Percentiles rank a stretch among this genome's conserved stretches.
phyloP scores from a whole-genome alignment of 2,113 vertebrate species.

The Thamnophis sirtalis region DNA sequence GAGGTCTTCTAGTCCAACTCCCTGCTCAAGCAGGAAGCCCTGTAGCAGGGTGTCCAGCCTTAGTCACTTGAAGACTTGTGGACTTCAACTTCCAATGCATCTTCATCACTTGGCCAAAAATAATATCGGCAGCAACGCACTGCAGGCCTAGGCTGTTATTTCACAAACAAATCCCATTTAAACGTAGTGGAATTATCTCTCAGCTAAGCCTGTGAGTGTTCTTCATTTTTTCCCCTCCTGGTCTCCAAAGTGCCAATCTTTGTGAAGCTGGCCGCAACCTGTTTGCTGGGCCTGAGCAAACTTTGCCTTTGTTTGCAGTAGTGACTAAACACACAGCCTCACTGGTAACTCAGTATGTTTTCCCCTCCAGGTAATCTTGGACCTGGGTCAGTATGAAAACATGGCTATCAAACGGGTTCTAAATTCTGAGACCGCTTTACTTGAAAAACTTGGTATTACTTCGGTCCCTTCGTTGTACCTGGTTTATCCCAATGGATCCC shows the following conservation, averaged over 20 bases:
- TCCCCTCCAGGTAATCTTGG: conserved; percentile 80
- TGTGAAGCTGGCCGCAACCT: background rate
- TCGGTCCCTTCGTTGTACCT: conserved; percentile 80
- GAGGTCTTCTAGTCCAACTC: background rate
- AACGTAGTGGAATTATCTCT: background rate
- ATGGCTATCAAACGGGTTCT: conserved; percentile 75
- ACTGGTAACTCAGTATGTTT: background rate
- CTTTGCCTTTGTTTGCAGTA: conserved; percentile 12
- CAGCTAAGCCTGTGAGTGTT: background rate
- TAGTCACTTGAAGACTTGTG: no score
- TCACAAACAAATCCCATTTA: background rate
- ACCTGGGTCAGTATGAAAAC: conserved; percentile 82
- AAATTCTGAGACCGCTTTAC: conserved; percentile 70
- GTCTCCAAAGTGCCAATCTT: background rate
- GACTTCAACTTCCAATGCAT: background rate
- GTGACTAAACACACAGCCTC: background rate
- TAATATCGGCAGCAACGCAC: background rate
- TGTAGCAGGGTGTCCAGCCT: no score
- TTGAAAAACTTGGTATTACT: conserved; percentile 74
- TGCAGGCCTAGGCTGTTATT: background rate
- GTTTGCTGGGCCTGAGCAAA: background rate
- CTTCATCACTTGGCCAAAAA: no score
- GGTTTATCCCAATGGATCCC: conserved; percentile 82
- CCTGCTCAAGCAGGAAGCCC: no score
- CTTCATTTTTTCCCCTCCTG: background rate